Percentiles rank a stretch among this genome's conserved stretches.
phyloP scores from a whole-genome alignment of 92 coral and sea anemone species.

The Paragorgia papillata region DNA sequence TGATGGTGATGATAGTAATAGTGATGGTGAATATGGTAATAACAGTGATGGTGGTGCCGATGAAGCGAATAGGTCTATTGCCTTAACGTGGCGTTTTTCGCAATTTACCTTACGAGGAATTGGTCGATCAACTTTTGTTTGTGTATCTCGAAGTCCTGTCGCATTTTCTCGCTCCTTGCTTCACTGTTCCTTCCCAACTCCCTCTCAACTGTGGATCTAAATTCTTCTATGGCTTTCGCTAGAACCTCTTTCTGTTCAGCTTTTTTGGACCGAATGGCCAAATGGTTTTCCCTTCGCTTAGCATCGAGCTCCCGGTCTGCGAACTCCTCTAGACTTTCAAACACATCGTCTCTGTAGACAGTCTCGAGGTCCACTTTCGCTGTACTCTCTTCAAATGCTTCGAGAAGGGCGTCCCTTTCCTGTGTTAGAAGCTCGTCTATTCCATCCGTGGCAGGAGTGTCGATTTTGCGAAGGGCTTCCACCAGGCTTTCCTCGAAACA shows the following conservation, averaged over 20 bases:
- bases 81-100: too few relatives aligned
- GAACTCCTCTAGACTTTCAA: constrained; percentile 2
- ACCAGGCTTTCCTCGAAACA: constrained; percentile 9
- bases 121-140: neutral
- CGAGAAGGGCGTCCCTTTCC: constrained; percentile 4
- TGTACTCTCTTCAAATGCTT: constrained; percentile 4
- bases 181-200: constrained; percentile 5
- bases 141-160: neutral
- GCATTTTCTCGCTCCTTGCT: neutral
- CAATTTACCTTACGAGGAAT: too few relatives aligned
- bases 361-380: constrained; percentile 15
- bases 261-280: neutral
- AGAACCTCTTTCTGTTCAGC: constrained; percentile 5
- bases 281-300: constrained; percentile 18
- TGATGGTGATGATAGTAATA: too few relatives aligned
- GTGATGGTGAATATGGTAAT: too few relatives aligned
- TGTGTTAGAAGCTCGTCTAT: constrained; percentile 1
- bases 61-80: too few relatives aligned
- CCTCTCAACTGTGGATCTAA: constrained; percentile 11
- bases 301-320: constrained; percentile 20
- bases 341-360: constrained; percentile 17
- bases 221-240: neutral
- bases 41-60: too few relatives aligned
- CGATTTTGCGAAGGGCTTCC: neutral
- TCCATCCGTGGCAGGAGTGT: constrained; percentile 9